A percentile compares a stretch with the other conserved stretches of the same genome.
Conservation (phyloP, 1,140 invertebrate species). For the Aphelenchoides besseyi region DNA sequence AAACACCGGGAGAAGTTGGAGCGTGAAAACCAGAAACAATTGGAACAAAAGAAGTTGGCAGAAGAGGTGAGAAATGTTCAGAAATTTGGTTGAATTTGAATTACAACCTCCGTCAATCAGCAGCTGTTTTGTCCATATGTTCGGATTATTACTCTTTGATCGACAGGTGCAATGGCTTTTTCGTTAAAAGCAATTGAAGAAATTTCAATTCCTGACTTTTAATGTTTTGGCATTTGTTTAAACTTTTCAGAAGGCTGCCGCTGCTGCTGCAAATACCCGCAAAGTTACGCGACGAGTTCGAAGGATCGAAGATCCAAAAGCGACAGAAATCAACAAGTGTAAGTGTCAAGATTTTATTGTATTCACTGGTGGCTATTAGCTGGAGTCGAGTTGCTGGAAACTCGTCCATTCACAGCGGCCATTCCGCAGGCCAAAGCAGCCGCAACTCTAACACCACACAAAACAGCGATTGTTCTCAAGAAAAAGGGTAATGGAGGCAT, state of each 20-base stretch:
- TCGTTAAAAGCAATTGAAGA: neutral
- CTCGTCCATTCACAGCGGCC: neutral
- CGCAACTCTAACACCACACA: neutral
- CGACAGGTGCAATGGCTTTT: neutral
- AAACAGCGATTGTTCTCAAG: neutral
- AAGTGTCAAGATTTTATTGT: neutral
- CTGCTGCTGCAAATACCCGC: neutral
- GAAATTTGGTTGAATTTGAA: neutral
- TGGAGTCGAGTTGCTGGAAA: neutral
- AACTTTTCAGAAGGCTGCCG: constrained; percentile 11
- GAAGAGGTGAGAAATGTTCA: constrained; percentile 2
- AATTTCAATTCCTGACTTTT: neutral
- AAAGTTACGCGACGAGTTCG: neutral
- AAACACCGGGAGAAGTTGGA: constrained; percentile 12
- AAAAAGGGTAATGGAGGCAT: neutral
- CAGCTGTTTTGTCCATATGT: neutral
- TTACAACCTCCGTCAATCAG: neutral
- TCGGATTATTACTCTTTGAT: neutral
- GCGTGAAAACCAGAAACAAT: constrained; percentile 14
- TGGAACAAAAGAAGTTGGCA: constrained; percentile 5
- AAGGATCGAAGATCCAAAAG: neutral
- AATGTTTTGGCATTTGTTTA: neutral
- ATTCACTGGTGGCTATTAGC: neutral
- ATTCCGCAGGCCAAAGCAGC: neutral
- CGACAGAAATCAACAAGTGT: constrained; percentile 4